A percentile compares a stretch with the other conserved stretches of the same genome.
These are phyloP conservation scores for Apis dorsata DNA, from an alignment of 1,140 invertebrate genomes.

Conservation along the genomic window DNA sequence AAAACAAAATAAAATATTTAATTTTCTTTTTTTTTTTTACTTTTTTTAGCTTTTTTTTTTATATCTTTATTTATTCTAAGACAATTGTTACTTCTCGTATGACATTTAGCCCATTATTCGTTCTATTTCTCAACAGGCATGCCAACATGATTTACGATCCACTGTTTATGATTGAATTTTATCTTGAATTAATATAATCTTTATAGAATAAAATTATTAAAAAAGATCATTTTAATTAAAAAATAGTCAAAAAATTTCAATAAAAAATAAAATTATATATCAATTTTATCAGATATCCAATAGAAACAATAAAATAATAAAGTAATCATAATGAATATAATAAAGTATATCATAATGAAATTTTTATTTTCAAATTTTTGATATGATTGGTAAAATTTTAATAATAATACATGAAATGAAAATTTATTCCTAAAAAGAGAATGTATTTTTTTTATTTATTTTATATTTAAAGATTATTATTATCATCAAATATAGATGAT, in stretches of 20 bases:
- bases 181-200: background rate
- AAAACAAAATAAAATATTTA: background rate
- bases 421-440: background rate
- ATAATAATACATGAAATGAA: background rate
- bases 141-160: background rate
- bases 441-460: background rate
- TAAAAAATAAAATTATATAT: too few relatives aligned
- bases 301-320: background rate
- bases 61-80: background rate
- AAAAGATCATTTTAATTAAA: too few relatives aligned
- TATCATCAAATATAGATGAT: background rate
- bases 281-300: background rate
- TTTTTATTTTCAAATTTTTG: background rate
- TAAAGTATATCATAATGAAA: background rate
- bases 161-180: background rate
- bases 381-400: background rate
- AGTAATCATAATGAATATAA: too few relatives aligned
- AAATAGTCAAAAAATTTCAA: too few relatives aligned
- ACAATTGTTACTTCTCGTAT: background rate
- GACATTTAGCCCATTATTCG: background rate
- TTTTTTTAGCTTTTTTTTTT: background rate
- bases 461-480: background rate
- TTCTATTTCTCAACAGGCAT: slow-evolving; percentile 10
- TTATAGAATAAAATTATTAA: background rate
- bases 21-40: background rate